Conservation (phyloP, 2,888 invertebrate genomes). For the Ennomos fuscantarius region DNA sequence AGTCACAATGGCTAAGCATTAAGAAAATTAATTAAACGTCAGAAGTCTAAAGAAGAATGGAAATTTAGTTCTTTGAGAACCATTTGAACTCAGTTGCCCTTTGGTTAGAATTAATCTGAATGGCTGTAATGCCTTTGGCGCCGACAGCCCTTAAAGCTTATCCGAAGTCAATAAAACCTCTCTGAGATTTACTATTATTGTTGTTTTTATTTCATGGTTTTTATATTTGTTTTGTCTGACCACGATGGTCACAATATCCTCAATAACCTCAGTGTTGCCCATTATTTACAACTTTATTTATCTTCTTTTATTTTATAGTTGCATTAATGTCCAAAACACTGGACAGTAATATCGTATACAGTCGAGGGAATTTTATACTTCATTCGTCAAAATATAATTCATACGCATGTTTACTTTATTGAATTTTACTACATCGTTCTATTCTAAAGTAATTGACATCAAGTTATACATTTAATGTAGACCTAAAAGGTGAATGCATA, state of each 20-base stretch:
- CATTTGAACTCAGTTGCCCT: conserved; percentile 10
- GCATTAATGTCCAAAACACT: no score
- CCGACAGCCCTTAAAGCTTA: conserved; percentile 7
- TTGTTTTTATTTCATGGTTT: conserved; percentile 22
- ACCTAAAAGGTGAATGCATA: no score
- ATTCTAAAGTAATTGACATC: no score
- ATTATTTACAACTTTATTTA: conserved; percentile 2
- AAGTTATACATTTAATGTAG: background rate
- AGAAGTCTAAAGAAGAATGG: no score
- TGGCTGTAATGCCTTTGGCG: background rate
- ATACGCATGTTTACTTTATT: no score
- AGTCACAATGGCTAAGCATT: no score
- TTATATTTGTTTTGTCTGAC: conserved; percentile 6
- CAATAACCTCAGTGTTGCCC: background rate
- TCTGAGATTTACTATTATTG: conserved; percentile 21
- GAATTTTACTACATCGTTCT: no score
- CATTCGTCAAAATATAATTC: no score
- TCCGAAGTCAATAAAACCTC: conserved; percentile 21
- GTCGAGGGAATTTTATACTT: no score
- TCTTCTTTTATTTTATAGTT: background rate
- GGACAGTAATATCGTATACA: no score
- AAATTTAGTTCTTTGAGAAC: background rate
- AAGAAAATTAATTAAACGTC: no score
- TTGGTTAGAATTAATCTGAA: background rate
- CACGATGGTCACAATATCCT: background rate